Base-by-base conservation (phyloP, 2,888 invertebrate species). In the Chalcosyrphus nemorum region DNA sequence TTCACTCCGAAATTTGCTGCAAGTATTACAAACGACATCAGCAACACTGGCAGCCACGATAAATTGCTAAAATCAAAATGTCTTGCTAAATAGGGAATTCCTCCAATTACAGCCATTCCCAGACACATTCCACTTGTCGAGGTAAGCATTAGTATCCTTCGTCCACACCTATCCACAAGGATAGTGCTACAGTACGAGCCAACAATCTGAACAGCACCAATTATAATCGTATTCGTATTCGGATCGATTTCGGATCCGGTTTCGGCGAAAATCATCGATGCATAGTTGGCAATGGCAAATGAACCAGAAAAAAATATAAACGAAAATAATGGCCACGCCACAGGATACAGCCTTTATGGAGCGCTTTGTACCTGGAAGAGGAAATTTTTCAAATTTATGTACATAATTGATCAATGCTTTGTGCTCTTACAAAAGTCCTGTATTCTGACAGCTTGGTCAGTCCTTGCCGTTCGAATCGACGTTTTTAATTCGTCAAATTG, bases 231-330 rank as follows among this genome's bases (percentile, higher is more conserved):
- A 54, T 88, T 88, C 0, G 88, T 88, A 11, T 90, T 90, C 1
- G 90, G 89, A 75, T 90, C 89, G 32, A 91, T 77, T 4, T 86
- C 57, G 0, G 90, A 88, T 0, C 89, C 88, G 0, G 90, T 88
- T 2, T 87, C 86, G 5, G 86, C 86, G 71, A 91, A 91, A 35
- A 91, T 90, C 13, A 87, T 86, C 11, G 91, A 89, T 87, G 91
- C 89, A 61, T 91, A 91, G 66, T 89, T 91, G 2, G 90, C 86
- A 47, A 91, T 88, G 5, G 89, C 89, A 52, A 89, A 91, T 9
- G 87, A 81, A 1, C 91, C 90, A 32, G 90, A 88, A 52, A 88
- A 88, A 89, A 0, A 89, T 87, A 27, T 87, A 13, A 1, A 88
- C 85, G 1, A 91, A 86, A 0, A 89, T 87, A 4, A 86, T 0